Base-by-base conservation (phyloP, 2,888 invertebrate species). In the Drosophila nigricruria region DNA sequence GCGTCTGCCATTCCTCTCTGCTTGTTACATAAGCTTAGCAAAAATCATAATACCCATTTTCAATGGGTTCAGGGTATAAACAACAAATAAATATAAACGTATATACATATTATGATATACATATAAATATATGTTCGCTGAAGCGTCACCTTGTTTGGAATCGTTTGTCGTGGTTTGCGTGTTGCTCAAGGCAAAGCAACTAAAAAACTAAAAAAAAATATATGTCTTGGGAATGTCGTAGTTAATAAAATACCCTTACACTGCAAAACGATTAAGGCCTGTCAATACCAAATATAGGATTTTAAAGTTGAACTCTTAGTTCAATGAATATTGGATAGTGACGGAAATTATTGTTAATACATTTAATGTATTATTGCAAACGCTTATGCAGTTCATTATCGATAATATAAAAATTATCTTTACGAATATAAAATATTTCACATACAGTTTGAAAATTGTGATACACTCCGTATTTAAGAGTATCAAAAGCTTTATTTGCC, bases 71-170 rank as follows among this genome's bases (percentile, higher is more conserved):
- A 30, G 30, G 30, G 30, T 32, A 32, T 32, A 32, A 10, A 12
- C 30, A 32, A 32, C 32, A 32, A 30, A 32, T 32, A n/a, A n/a
- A 12, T 32, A 12, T 12, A n/a, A 10, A 18, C 10, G 18, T 40
- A 40, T 34, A 12, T 49, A 5, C 32, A 27, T 27, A 27, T 12
- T 69, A 45, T n/a, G n/a, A n/a, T 70, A 50, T 53, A 10, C 12
- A 27, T 36, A 52, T 40, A 38, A 43, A 47, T 62, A n/a, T 50
- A 25, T 36, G 56, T 56, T 64, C 47, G 53, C 53, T 70, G 64
- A 63, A 58, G 71, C 67, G 72, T 64, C 52, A 68, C 59, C 72
- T 53, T 78, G 79, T 88, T 86, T 89, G 78, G 87, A 81, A 83
- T 87, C 72, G 81, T 67, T 82, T 59, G 67, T 66, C 72, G 68